Evolutionary conservation across 2,888 invertebrate species (phyloP).

Genomic region (Drosophila paramelanica): DNA sequence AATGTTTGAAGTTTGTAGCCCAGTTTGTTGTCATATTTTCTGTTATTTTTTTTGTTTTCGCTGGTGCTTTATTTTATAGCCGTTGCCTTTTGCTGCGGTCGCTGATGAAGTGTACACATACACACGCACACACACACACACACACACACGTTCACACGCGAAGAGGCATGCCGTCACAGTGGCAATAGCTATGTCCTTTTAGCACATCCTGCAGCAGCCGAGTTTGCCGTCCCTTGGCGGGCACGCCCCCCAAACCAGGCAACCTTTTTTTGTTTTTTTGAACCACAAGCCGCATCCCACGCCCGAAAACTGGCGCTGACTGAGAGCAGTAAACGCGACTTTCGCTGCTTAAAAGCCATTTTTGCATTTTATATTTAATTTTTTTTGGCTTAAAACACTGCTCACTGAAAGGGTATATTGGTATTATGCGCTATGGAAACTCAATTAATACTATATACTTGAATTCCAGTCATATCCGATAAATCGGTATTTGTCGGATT

Average conservation of each 20-base stretch:
- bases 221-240: conserved; percentile 31
- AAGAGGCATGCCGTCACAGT: conserved; percentile 19
- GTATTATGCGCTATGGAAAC: too few species aligned
- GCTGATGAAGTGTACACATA: conserved; percentile 77
- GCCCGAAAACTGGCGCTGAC: conserved; percentile 1
- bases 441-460: too few species aligned
- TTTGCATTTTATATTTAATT: conserved; percentile 81
- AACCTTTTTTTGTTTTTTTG: background rate
- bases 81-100: conserved; percentile 64
- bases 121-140: conserved; percentile 17
- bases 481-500: too few species aligned
- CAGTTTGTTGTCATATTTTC: conserved; percentile 33
- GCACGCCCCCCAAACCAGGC: conserved; percentile 18
- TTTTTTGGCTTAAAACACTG: conserved; percentile 21
- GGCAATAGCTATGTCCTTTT: conserved; percentile 71
- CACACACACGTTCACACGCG: background rate
- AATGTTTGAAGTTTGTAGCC: conserved; percentile 22
- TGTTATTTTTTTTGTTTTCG: background rate
- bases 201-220: conserved; percentile 53
- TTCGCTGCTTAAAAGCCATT: conserved; percentile 77
- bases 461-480: too few species aligned
- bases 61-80: conserved; percentile 46
- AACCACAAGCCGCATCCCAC: conserved; percentile 15
- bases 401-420: too few species aligned
- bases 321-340: conserved; percentile 64